These are phyloP conservation scores for Atta texana DNA, from an alignment of 1,140 invertebrate species.

Conservation along the genomic window DNA sequence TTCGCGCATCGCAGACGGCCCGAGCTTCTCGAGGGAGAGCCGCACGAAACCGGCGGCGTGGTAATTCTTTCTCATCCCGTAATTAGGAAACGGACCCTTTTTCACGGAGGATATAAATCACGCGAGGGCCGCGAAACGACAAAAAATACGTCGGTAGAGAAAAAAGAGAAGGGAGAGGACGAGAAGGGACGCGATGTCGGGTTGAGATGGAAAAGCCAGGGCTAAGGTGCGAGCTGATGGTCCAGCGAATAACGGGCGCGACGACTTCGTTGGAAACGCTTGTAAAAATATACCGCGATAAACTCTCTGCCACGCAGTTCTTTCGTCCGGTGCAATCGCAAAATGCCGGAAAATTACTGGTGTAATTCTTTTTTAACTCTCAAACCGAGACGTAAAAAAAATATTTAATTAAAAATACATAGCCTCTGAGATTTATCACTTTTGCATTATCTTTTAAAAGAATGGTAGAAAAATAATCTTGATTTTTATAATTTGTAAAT, in stretches of 20 bases:
- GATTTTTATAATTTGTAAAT: not conserved
- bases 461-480: not conserved
- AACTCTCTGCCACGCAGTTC: constrained; percentile 8
- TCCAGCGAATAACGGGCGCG: constrained; percentile 48
- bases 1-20: constrained; percentile 23
- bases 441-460: not conserved
- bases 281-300: constrained; percentile 64
- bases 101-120: constrained; percentile 67
- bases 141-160: constrained; percentile 48
- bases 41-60: constrained; percentile 45
- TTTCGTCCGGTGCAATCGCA: constrained; percentile 9
- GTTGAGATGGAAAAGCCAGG: constrained; percentile 50
- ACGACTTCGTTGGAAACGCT: constrained; percentile 32
- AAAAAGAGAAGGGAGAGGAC: not conserved
- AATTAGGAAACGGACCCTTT: constrained; percentile 73
- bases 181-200: constrained; percentile 50
- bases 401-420: constrained; percentile 2
- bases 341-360: constrained; percentile 24
- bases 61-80: constrained; percentile 74
- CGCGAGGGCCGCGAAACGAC: constrained; percentile 56
- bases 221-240: constrained; percentile 27
- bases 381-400: not conserved
- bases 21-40: constrained; percentile 60
- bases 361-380: not conserved
- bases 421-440: not conserved